Evolutionary conservation across 1,140 invertebrate species (phyloP).

Genomic region (Agraylea sexmaculata): DNA sequence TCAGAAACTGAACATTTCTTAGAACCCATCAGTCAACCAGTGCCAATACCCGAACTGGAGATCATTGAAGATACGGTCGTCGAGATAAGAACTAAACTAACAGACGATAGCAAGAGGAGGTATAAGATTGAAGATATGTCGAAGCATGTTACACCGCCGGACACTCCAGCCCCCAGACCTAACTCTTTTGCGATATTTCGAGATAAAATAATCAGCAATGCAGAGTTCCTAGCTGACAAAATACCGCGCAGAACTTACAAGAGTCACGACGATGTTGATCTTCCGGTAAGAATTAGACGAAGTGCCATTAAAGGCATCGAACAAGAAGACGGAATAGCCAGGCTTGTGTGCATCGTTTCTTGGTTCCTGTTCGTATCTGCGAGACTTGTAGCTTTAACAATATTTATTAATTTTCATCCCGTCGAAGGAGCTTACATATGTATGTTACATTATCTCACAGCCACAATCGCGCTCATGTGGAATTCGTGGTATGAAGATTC

Average conservation of each 20-base stretch:
- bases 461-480: constrained; percentile 47
- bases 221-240: constrained; percentile 14
- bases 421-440: constrained; percentile 42
- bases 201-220: constrained; percentile 14
- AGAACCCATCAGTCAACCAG: too few species aligned
- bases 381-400: constrained; percentile 52
- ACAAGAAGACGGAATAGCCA: constrained; percentile 55
- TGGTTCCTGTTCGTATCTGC: constrained; percentile 60
- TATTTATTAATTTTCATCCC: constrained; percentile 57
- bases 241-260: constrained; percentile 17
- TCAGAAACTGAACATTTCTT: too few species aligned
- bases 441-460: constrained; percentile 45
- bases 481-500: constrained; percentile 43
- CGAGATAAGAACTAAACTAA: constrained; percentile 11
- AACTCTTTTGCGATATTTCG: constrained; percentile 11
- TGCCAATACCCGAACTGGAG: too few species aligned
- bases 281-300: constrained; percentile 27
- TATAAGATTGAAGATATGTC: constrained; percentile 20
- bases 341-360: constrained; percentile 51
- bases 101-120: background rate
- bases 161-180: constrained; percentile 24
- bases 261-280: constrained; percentile 21
- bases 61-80: constrained; percentile 17
- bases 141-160: constrained; percentile 20
- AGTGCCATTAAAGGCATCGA: constrained; percentile 44